Evolutionary conservation across 2,113 vertebrate genomes (phyloP), one percentile per base, ranked within the genome.

Genomic region (Physeter macrocephalus): DNA sequence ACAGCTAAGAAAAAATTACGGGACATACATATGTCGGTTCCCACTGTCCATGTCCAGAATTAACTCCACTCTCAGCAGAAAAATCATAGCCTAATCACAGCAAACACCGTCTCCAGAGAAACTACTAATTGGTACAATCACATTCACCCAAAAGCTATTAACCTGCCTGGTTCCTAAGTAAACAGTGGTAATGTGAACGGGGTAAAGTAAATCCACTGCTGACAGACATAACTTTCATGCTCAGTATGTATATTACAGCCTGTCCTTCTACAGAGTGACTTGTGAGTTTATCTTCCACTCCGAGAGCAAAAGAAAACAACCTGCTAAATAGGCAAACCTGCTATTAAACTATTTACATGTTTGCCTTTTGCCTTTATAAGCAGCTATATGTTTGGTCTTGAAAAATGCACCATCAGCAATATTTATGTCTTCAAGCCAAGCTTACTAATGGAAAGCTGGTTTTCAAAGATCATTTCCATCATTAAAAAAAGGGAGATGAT

Each of bases 81-180:
- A 90, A 54, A 29, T 77, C n/a, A 90, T 1, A n/a, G 83, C 67
- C 64, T 39, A 66, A 90, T 90, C 46, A 90, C 0, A 64, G 90
- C 36, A 80, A 93, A 95, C 89, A 96, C 67, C 5, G 31, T 88
- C 93, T 89, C 57, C 71, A 92, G 57, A 82, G 52, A 81, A 89
- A 93, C 66, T 74, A 90, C 36, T 96, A 80, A 80, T 15, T 29
- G 72, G 86, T 95, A 96, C 92, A 97, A 97, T 92, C 67, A 75
- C 92, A 93, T 54, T 52, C 61, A 6, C 27, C 92, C 89, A 95
- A 3, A 41, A 93, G 93, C 54, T 59, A 90, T 96, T 92, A 78
- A 94, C 59, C 74, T 93, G 81, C 92, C 81, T 69, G 74, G 82
- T 86, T 88, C 71, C 61, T 96, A 71, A 46, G 6, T 49, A 92